Conservation (phyloP, 2,797 vertebrate species). For the Darevskia mixta region DNA sequence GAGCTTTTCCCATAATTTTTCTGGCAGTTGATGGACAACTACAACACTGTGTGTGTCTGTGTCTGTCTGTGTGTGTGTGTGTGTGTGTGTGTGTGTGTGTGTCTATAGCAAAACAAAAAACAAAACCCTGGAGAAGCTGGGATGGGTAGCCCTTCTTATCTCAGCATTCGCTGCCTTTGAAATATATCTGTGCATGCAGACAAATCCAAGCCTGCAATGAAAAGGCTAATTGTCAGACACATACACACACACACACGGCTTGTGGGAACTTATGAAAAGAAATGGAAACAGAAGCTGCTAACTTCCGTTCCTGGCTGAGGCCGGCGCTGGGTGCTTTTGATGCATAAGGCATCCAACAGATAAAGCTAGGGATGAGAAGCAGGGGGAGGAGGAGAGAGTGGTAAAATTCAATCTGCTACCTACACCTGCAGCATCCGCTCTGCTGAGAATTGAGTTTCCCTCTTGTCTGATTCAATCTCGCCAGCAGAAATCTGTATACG, state of each 20-base stretch:
- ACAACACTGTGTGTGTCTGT: not conserved
- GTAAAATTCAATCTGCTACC: conserved; percentile 4
- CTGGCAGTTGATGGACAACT: not conserved
- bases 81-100: no score
- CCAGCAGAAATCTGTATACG: not conserved
- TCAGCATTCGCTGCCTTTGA: not conserved
- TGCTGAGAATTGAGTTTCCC: not conserved
- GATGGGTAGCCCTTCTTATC: not conserved
- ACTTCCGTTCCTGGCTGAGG: not conserved
- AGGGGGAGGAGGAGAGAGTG: not conserved
- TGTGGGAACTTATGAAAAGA: conserved; percentile 4
- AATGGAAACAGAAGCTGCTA: not conserved
- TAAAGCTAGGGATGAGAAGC: not conserved
- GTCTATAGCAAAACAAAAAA: not conserved
- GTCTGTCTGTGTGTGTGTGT: not conserved
- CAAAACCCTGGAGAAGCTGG: not conserved
- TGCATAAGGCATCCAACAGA: not conserved
- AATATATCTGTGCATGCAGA: not conserved
- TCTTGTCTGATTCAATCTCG: not conserved
- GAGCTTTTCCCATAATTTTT: conserved; percentile 7
- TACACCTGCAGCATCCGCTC: not conserved
- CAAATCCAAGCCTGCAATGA: not conserved
- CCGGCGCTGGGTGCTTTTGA: not conserved
- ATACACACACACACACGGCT: not conserved
- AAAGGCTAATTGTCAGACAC: not conserved